Base-by-base conservation (phyloP, 2,113 vertebrate genomes). In the Aspidoscelis tigris region DNA sequence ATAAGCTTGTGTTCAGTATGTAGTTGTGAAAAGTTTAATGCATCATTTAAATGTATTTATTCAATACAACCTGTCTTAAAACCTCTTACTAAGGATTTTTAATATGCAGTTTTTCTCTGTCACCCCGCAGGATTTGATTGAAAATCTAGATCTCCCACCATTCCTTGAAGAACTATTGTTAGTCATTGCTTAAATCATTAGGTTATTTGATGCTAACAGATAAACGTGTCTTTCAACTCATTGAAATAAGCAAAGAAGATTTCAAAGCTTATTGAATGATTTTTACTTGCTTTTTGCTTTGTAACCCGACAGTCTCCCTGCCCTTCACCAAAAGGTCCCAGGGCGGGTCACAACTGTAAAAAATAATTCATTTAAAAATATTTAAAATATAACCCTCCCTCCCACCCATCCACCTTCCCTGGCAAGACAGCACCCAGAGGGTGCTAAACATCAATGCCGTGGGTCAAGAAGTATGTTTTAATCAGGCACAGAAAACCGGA, bases 41-140 rank as follows among this genome's bases (percentile, higher is more conserved):
- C 70, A 79, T 80, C 76, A 84, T 84, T 85, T 79, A 80, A 79
- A 85, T 85, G 76, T 66, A 85, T 84, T 84, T 84, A 84, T 85
- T 85, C 83, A 80, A 79, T 85, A 66, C 58, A 73, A 65, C 61
- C n/a, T 65, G 33, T 80, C 44, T 18, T 73, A 65, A 80, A 79
- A 74, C n/a, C 77, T 83, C 77, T 85, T 85, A 70, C 26, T 79
- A 66, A 85, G 77, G 76, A 65, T 79, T 79, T 78, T 85, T 79
- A 84, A 85, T 85, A 84, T 70, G 55, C 69, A 84, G 58, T 84
- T 79, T 79, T 43, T 11, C 43, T 79, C 83, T 68, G 74, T 78
- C 58, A 64, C 41, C 61, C 72, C 83, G 78, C 58, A 50, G 76
- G 18, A 24, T 79, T 72, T 85, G 76, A 84, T 79, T 84, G 70